Evolutionary conservation across 2,113 vertebrate genomes (phyloP), one percentile per base, ranked within the genome.

Genomic region (Raphicerus campestris): DNA sequence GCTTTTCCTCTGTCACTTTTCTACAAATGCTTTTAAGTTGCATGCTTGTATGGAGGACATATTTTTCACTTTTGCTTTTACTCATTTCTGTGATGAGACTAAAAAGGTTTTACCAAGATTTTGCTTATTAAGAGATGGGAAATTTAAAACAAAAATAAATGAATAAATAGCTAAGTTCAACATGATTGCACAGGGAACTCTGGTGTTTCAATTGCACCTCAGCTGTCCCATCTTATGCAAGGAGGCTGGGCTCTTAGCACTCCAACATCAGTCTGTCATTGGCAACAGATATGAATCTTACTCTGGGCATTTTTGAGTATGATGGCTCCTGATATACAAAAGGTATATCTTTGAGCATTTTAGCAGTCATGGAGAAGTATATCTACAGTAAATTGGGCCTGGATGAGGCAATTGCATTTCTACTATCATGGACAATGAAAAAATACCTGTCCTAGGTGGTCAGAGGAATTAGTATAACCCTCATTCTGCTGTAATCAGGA

Each of bases 371-470:
- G 6, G 9, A 26, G 42, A 20, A 13, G 9, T 82, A 1, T 26
- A 16, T 66, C 13, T 51, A 14, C 1, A 56, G 35, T 32, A 89
- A 85, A 60, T 28, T 30, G 17, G 28, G 70, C 45, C 91, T 56
- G 24, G 2, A 13, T 56, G 53, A 90, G 51, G 7, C 42, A 73
- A 26, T 4, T 11, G 17, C 4, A 11, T 20, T 83, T 83, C 24
- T 32, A 17, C 15, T 35, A 26, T 20, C 5, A 17, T 77, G 26
- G 2, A 20, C 47, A 58, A 66, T 20, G 24, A 47, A 35, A 49
- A 53, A 66, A 26, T 1, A 1, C 7, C 3, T 83, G 6, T 60
- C 0, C 13, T 35, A 3, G 3, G 53, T 11, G n/a, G 10, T 58
- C 17, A 60, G 7, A 89, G 53, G 22, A 75, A 42, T 73, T 73